Evolutionary conservation across 2,888 invertebrate genomes (phyloP), one percentile per base, ranked within the genome.

Genomic region (Limenitis camilla): DNA sequence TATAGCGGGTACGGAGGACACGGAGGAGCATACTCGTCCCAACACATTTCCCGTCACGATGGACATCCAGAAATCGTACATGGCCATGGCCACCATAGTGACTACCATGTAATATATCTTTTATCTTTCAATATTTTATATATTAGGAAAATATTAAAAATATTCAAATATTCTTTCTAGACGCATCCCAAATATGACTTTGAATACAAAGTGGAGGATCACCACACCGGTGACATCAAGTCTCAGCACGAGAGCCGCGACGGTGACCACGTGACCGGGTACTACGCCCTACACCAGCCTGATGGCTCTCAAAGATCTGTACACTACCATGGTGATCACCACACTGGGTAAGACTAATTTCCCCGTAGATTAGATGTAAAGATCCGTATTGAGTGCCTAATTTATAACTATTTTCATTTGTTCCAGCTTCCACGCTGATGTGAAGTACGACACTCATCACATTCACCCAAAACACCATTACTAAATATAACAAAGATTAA

Each of bases 271-370:
- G 55, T 55, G 63, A 69, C 52, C 79, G 81, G 69, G 68, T 76
- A 49, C 64, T 90, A 90, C 71, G 78, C 79, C 32, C 72, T 88
- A 47, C 81, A 83, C 61, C 82, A 88, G 63, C 81, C 88, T 36
- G 82, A 82, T 54, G 88, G 88, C 58, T 81, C 85, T 63, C 66
- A 80, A 41, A 83, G 89, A 62, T 81, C 84, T 57, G 89, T 89
- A 48, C 81, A 88, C 53, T 89, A 89, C 44, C 50, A 87, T 56
- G 88, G 88, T 63, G 88, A 89, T 53, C 86, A 86, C 58, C 88
- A 89, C 67, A 49, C 52, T 3, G 52, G 52, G 52, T 52, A 42
- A 27, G 45, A 30, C n/a, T 32, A 6, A 29, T 8, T 40, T 46
- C n/a, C 1, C 28, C 38, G 6, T 38, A 31, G 10, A 36, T 53